These are phyloP conservation scores for Bettongia penicillata DNA, from an alignment of 2,113 vertebrate genomes.

Conservation along the genomic window DNA sequence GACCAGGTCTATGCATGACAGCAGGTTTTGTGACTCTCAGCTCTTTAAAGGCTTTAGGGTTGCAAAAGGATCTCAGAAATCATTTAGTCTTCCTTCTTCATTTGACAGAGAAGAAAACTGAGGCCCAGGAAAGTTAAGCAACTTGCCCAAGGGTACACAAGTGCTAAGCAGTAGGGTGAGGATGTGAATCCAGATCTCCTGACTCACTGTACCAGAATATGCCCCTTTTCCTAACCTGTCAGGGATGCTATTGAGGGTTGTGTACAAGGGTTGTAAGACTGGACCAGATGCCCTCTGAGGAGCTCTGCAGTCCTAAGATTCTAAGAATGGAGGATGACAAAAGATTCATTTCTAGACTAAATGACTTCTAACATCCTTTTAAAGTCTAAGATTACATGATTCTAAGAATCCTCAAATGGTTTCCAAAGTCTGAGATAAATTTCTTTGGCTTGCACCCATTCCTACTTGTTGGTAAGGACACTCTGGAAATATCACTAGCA, in stretches of 20 bases:
- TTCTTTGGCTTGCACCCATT: not conserved
- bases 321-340: not conserved
- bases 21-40: not conserved
- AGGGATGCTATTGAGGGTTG: not conserved
- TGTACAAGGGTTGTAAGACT: not conserved
- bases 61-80: not conserved
- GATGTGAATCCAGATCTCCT: not conserved
- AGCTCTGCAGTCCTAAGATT: not conserved
- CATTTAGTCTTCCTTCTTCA: not conserved
- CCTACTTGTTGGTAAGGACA: constrained; percentile 39
- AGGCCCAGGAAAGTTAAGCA: not conserved
- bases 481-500: constrained; percentile 54
- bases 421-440: not conserved
- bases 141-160: not conserved
- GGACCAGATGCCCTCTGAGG: not conserved
- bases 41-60: not conserved
- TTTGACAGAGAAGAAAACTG: not conserved
- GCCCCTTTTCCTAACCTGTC: not conserved
- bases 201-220: not conserved
- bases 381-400: not conserved
- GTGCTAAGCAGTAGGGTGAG: not conserved
- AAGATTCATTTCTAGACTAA: not conserved
- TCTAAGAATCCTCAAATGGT: not conserved
- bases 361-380: not conserved
- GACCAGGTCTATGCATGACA: not conserved